phyloP scores from a whole-genome alignment of 1,140 invertebrate species.

The Drosophila repletoides region DNA sequence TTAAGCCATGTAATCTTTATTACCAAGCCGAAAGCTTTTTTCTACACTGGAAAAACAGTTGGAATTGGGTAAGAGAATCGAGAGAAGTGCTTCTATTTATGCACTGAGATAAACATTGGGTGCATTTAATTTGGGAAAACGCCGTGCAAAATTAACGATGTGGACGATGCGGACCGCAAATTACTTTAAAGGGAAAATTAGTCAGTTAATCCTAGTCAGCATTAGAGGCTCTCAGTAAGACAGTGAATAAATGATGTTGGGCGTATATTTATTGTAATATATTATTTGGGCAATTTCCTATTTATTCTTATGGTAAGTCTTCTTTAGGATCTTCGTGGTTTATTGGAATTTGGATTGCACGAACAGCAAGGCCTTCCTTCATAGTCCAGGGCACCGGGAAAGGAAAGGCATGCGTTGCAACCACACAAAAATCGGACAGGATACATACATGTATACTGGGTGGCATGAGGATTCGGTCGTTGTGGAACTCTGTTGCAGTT shows the following conservation, averaged over 20 bases:
- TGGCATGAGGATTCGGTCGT: neutral
- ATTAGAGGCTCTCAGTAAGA: neutral
- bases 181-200: constrained; percentile 9
- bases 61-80: neutral
- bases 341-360: neutral
- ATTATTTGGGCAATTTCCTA: neutral
- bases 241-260: constrained; percentile 6
- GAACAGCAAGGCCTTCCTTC: neutral
- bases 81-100: constrained; percentile 30
- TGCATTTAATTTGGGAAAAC: constrained; percentile 39
- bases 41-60: constrained; percentile 1
- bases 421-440: neutral
- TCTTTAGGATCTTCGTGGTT: too few relatives aligned
- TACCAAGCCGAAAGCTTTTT: neutral
- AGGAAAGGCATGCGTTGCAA: neutral
- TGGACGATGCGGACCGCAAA: constrained; percentile 14
- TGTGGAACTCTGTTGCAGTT: neutral
- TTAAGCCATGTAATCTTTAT: constrained; percentile 13
- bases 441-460: neutral
- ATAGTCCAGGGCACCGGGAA: neutral
- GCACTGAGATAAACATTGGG: neutral
- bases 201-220: neutral
- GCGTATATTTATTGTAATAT: constrained; percentile 11
- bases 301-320: neutral
- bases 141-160: constrained; percentile 25